phyloP scores from a whole-genome alignment of 2,113 vertebrate species.

The Pedetes capensis region DNA sequence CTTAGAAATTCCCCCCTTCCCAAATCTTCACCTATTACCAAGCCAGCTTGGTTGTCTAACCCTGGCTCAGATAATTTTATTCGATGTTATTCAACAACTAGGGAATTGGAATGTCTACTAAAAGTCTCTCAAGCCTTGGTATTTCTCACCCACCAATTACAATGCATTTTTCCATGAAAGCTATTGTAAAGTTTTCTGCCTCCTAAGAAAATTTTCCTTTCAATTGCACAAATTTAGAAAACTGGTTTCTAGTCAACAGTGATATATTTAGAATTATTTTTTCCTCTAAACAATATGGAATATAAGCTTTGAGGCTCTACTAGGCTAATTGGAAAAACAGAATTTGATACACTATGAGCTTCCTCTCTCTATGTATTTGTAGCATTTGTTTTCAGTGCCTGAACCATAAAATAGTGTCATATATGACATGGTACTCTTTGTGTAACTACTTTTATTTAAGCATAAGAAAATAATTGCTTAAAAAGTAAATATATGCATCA shows the following conservation, averaged over 20 bases:
- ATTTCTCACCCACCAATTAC: background rate
- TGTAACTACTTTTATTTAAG: background rate
- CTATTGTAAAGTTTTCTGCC: background rate
- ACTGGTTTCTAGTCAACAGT: background rate
- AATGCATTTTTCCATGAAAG: background rate
- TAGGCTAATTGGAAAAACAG: background rate
- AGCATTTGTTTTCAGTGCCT: background rate
- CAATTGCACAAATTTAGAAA: background rate
- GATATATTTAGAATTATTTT: background rate
- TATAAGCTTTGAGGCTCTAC: background rate
- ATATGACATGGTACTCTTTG: background rate
- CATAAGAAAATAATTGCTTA: background rate
- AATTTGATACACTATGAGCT: background rate
- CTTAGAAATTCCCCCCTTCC: background rate
- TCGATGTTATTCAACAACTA: background rate
- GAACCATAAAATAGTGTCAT: background rate
- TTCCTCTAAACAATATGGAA: background rate
- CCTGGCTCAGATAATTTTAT: background rate
- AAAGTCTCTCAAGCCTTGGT: background rate
- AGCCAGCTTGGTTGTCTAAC: background rate
- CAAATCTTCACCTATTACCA: background rate
- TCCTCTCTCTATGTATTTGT: background rate
- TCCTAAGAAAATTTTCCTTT: background rate
- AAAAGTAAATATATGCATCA: background rate
- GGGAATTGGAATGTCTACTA: background rate